Percentiles rank a stretch among this genome's conserved stretches.
These are phyloP conservation scores for Tineola bisselliella DNA, from an alignment of 2,888 invertebrate genomes.

Conservation along the genomic window DNA sequence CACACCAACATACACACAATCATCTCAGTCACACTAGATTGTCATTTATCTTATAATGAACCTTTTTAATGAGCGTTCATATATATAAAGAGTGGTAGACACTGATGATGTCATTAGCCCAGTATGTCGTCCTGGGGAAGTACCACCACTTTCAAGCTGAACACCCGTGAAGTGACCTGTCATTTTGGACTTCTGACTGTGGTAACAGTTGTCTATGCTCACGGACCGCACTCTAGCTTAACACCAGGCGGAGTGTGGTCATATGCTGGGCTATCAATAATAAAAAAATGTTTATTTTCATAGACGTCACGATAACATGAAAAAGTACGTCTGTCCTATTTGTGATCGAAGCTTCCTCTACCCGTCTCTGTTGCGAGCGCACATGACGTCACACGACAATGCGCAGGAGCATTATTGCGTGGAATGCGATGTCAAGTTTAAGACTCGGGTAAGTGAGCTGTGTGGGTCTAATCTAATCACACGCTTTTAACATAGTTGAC, in stretches of 20 bases:
- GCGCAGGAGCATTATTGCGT: conserved; percentile 48
- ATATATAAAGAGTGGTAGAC: neutral
- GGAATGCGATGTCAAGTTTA: conserved; percentile 51
- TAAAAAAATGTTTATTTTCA: conserved; percentile 7
- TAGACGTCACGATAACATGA: conserved; percentile 50
- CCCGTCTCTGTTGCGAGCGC: conserved; percentile 38
- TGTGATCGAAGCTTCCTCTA: conserved; percentile 44
- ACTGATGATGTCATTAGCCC: too few relatives aligned
- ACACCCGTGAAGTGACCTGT: too few relatives aligned
- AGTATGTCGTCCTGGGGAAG: too few relatives aligned
- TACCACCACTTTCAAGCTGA: too few relatives aligned
- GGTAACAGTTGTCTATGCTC: neutral
- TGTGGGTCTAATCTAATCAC: too few relatives aligned
- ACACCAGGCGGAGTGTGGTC: neutral
- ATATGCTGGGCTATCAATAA: too few relatives aligned
- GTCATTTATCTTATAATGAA: too few relatives aligned
- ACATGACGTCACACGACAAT: conserved; percentile 35
- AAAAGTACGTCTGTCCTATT: conserved; percentile 31
- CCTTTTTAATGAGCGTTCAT: too few relatives aligned
- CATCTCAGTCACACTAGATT: too few relatives aligned
- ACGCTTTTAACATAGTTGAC: too few relatives aligned
- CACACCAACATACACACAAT: too few relatives aligned
- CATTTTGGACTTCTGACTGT: too few relatives aligned
- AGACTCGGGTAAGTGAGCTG: conserved; percentile 42
- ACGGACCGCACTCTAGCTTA: neutral